Evolutionary conservation across 2,888 invertebrate genomes (phyloP), one percentile per base, ranked within the genome.

Genomic region (Oxyteleia sp.): DNA sequence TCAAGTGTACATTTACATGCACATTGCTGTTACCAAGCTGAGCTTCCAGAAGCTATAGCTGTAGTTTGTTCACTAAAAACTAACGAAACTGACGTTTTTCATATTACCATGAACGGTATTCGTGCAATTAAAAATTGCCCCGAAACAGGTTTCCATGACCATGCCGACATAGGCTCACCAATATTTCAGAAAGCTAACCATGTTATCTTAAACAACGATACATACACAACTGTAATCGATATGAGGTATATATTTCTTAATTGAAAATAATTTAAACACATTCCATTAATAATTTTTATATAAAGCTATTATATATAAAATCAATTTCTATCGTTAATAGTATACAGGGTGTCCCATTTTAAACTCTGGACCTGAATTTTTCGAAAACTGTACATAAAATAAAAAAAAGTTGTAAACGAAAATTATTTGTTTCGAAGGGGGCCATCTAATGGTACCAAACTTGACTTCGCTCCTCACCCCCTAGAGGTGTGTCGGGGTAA

Each of bases 11-110:
- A n/a, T n/a, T n/a, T n/a, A 11, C 61, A 61, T 15, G 43, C 43
- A 1, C 45, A 61, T 16, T 10, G 4, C n/a, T 2, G 1, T 10
- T 26, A 61, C 11, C 61, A 61, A 26, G 5, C 3, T 2, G 7
- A 26, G 15, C 15, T 61, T n/a, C n/a, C 61, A 26, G 61, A 61
- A 61, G n/a, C 61, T 10, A 29, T 61, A 43, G 61, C 61, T 1
- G 61, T 61, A 15, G 61, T 61, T 3, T 43, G 26, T 15, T 41
- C n/a, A 11, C 11, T 59, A 55, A 16, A 32, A 55, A 16, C 4
- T 7, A 55, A 55, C 8, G 35, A 55, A 35, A 55, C 55, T 10
- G 55, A 55, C 11, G 13, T 32, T 35, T 55, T 16, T 11, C 2
- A 55, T 55, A 15, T 55, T 11, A 55, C 55, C n/a, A 4, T 5